Evolutionary conservation across 92 coral and sea anemone genomes (phyloP).

Genomic region (Epizoanthus scotinus): DNA sequence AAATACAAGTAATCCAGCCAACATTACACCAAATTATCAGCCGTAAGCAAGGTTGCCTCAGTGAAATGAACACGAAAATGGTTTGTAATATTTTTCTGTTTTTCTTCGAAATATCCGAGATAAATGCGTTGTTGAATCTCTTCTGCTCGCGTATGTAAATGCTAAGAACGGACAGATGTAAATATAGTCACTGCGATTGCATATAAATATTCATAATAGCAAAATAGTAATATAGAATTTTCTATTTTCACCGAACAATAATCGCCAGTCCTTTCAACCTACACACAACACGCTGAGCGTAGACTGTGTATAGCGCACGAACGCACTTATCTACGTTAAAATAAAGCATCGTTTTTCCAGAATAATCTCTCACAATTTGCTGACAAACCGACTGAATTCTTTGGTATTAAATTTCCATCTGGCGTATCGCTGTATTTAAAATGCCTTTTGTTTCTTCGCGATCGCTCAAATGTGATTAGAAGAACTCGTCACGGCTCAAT

Average conservation of each 20-base stretch:
- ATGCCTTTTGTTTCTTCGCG: constrained; percentile 10
- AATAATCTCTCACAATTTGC: not conserved
- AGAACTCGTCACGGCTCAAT: not conserved
- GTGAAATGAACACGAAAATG: not conserved
- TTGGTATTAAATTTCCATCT: constrained; percentile 38
- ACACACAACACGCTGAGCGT: constrained; percentile 1
- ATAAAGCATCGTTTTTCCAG: constrained; percentile 8
- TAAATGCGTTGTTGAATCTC: constrained; percentile 18
- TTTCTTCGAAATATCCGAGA: constrained; percentile 2
- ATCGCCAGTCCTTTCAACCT: not conserved
- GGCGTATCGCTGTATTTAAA: constrained; percentile 38
- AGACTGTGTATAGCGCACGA: not conserved
- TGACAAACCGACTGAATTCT: constrained; percentile 19
- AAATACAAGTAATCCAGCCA: not conserved
- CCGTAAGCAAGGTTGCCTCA: not conserved
- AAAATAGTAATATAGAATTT: constrained; percentile 47
- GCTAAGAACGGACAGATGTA: constrained; percentile 45
- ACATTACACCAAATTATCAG: not conserved
- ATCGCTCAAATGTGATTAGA: not conserved
- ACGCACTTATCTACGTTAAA: not conserved
- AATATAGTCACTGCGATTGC: constrained; percentile 41
- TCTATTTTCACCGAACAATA: constrained; percentile 53
- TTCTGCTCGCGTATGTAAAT: constrained; percentile 18
- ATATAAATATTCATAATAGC: constrained; percentile 57
- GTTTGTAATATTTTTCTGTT: not conserved